A percentile compares a stretch with the other conserved stretches of the same genome.
phyloP scores from a whole-genome alignment of 1,140 invertebrate genomes.

The Stegodyphus mimosarum region DNA sequence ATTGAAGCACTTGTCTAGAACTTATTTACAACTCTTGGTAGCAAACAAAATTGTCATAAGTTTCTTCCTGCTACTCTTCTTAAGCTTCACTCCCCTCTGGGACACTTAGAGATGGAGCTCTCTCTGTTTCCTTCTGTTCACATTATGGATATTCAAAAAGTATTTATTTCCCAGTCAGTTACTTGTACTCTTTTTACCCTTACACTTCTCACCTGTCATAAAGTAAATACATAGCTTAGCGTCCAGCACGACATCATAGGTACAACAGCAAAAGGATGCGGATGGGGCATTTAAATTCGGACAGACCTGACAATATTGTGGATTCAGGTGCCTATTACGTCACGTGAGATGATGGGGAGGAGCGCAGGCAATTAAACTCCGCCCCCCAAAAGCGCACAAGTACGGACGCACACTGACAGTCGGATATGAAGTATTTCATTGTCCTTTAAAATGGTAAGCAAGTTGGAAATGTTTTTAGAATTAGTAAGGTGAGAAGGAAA shows the following conservation, averaged over 20 bases:
- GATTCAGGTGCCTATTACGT: conserved; percentile 43
- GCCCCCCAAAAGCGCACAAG: conserved; percentile 7
- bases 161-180: background rate
- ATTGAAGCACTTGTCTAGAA: too few species aligned
- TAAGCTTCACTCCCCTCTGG: too few species aligned
- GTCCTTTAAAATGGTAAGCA: too few species aligned
- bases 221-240: conserved; percentile 17
- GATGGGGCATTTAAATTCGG: conserved; percentile 39
- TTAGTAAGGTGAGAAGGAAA: too few species aligned
- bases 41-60: too few species aligned
- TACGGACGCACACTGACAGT: too few species aligned
- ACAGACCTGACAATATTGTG: conserved; percentile 16
- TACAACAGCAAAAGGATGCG: conserved; percentile 1
- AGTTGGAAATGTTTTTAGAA: too few species aligned
- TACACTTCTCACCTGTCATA: conserved; percentile 28
- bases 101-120: too few species aligned
- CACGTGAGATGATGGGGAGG: conserved; percentile 12
- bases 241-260: background rate
- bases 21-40: too few species aligned
- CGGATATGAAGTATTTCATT: too few species aligned
- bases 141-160: background rate
- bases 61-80: too few species aligned
- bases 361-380: background rate
- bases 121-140: background rate
- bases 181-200: conserved; percentile 32